These are phyloP conservation scores for Capreolus pygargus DNA, from an alignment of 2,113 vertebrate genomes.

Conservation along the genomic window DNA sequence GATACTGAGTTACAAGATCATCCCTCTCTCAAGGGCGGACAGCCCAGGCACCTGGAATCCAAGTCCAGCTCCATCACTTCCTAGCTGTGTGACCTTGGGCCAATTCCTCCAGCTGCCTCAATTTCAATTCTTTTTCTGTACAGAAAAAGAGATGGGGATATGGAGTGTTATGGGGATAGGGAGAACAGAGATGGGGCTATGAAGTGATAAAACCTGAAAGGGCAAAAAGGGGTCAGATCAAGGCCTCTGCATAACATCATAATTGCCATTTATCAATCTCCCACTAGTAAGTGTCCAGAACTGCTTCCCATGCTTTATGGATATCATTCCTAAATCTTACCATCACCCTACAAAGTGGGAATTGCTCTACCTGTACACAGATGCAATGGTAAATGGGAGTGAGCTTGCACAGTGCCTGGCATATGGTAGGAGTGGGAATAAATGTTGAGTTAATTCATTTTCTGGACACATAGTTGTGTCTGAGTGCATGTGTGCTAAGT, in stretches of 20 bases:
- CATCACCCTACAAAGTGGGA: neutral
- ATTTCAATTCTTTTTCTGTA: neutral
- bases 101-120: neutral
- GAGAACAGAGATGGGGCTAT: neutral
- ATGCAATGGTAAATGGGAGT: neutral
- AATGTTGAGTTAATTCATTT: neutral
- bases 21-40: neutral
- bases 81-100: neutral
- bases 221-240: neutral
- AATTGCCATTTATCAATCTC: neutral
- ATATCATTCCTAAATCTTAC: too few species aligned
- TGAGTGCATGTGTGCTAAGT: neutral
- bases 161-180: neutral
- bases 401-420: rapidly evolving
- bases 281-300: too few species aligned
- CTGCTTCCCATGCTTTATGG: neutral
- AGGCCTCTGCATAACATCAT: neutral
- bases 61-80: neutral
- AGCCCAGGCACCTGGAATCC: neutral
- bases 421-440: neutral
- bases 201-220: neutral
- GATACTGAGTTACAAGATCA: neutral
- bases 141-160: neutral
- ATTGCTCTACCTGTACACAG: neutral
- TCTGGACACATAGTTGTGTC: neutral